Evolutionary conservation across 2,888 invertebrate species (phyloP).

Genomic region (Arctia plantaginis): DNA sequence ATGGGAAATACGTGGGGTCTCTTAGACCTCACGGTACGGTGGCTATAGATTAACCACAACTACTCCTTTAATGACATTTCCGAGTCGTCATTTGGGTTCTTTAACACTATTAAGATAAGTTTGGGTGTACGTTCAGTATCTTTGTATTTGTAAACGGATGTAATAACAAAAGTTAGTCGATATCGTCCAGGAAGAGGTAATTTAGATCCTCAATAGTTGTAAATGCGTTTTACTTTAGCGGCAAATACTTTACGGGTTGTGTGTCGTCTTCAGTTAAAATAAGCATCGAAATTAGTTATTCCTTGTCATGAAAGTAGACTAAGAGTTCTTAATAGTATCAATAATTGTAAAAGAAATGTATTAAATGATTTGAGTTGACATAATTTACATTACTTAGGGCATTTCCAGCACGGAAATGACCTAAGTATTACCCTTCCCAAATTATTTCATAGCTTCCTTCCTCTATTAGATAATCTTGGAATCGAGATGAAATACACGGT

Average conservation of each 20-base stretch:
- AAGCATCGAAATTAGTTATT: background rate
- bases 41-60: conserved; percentile 11
- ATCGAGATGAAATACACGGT: background rate
- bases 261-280: background rate
- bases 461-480: background rate
- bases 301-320: background rate
- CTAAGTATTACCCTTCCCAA: background rate
- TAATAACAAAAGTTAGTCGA: background rate
- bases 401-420: too few species aligned
- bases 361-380: background rate
- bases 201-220: background rate
- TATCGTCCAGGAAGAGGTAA: background rate
- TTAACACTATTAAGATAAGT: conserved; percentile 23
- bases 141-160: background rate
- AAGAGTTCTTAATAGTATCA: background rate
- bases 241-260: too few species aligned
- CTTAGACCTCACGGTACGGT: conserved; percentile 12
- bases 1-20: conserved; percentile 12
- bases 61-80: conserved; percentile 5
- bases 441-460: background rate
- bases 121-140: background rate
- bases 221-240: background rate
- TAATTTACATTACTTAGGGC: too few species aligned
- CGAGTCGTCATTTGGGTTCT: conserved; percentile 16
- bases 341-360: background rate